Conservation (phyloP, 2,888 invertebrate species). For the Cheilosia urbana region DNA sequence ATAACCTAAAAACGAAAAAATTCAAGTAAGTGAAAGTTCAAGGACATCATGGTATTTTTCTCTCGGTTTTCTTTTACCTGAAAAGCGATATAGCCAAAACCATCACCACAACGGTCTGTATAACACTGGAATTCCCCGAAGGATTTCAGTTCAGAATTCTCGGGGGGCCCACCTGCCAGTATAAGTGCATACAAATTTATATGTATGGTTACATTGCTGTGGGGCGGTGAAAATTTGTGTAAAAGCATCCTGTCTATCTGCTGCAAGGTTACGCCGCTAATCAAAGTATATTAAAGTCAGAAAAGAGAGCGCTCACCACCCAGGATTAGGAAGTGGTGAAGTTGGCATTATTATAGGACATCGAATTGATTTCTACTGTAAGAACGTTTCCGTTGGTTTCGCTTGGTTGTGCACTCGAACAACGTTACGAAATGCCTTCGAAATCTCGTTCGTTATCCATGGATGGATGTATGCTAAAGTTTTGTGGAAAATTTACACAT, state of each 20-base stretch:
- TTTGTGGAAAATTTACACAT: conserved; percentile 47
- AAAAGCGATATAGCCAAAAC: conserved; percentile 22
- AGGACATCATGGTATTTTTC: conserved; percentile 22
- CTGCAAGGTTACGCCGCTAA: conserved; percentile 15
- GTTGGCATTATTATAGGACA: conserved; percentile 30
- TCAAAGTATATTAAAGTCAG: conserved; percentile 10
- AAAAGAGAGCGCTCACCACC: conserved; percentile 4
- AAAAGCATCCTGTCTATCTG: conserved; percentile 27
- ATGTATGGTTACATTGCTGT: background rate
- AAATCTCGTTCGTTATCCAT: conserved; percentile 43
- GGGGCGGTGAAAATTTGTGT: conserved; percentile 2
- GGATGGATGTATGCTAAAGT: conserved; percentile 41
- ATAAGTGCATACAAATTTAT: background rate
- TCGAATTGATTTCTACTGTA: conserved; percentile 50
- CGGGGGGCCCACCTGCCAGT: background rate
- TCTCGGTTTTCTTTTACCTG: background rate
- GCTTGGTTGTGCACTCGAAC: background rate
- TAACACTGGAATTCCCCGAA: conserved; percentile 53
- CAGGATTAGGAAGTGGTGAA: conserved; percentile 6
- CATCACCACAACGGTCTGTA: conserved; percentile 43
- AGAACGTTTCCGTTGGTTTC: background rate
- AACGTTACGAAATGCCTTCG: conserved; percentile 35
- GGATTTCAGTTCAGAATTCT: conserved; percentile 15
- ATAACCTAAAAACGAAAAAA: conserved; percentile 7
- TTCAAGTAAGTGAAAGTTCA: conserved; percentile 48